Base-by-base conservation (phyloP, 2,113 vertebrate genomes). In the Scalopus aquaticus region DNA sequence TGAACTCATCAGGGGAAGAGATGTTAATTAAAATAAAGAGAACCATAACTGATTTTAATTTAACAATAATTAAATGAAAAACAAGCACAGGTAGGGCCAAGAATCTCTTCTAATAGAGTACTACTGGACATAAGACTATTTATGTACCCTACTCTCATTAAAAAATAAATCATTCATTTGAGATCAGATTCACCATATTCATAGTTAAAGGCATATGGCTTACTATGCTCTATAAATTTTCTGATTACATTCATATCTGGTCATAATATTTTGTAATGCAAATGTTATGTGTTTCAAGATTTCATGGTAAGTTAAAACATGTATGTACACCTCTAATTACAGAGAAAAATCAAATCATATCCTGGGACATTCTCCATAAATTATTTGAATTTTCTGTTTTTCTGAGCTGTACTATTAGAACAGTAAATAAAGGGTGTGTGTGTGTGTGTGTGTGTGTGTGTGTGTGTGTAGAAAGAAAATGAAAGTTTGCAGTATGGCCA, bases 21-120 rank as follows among this genome's bases (percentile, higher is more conserved):
- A 65, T 83, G 62, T 42, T 11, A 85, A 96, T 85, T 79, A 94
- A 97, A 96, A 88, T 79, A 94, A 97, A 93, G 20, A 64, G 28
- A 37, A 81, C 15, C 56, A 85, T 85, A 58, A 90, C 93, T 87
- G 17, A 92, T 84, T 87, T 88, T 42, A 85, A 58, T 67, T 88
- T 95, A 92, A 94, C 8, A 83, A 86, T 80, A 93, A 84, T 93
- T 84, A 92, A 88, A 64, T 85, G 54, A 84, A 96, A 94, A 91
- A 39, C 44, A 94, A 91, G n/a, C 44, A 62, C 17, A 65, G 9
- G 19, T 74, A 92, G 11, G 73, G 32, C 58, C 85, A 88, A 80
- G 54, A 88, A 84, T 83, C 28, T 76, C 73, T 54, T 95, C 42
- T 62, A 90, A 79, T 22, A 60, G 0, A 60, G 46, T 15, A 77